Base-by-base conservation (phyloP, 1,140 invertebrate genomes). In the Asbolus verrucosus region DNA sequence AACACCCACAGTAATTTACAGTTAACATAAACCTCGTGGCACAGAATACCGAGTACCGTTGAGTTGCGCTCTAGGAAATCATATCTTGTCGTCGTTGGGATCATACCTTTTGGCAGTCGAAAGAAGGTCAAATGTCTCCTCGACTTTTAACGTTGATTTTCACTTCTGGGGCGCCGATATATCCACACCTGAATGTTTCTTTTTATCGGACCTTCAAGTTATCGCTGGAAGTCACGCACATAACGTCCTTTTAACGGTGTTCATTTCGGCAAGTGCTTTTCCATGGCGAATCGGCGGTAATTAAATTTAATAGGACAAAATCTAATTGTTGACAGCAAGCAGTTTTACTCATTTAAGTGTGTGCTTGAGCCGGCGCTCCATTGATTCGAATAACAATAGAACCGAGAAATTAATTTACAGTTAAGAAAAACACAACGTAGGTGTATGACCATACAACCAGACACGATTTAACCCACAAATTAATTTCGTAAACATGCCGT, bases 21-120 rank as follows among this genome's bases (percentile, higher is more conserved):
- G 46, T 54, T 54, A 54, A 54, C 46, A 54, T 54, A 54, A 54
- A 54, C 46, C 46, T 54, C 46, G 46, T 54, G 46, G 46, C 46
- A 54, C 46, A 54, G 46, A 54, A 54, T 54, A 54, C 19, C 4
- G 21, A 27, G 46, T 54, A 54, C 46, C 46, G 46, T 54, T 54
- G 8, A 27, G 46, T 54, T 54, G 46, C 46, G 46, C 46, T 54
- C 46, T 54, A 54, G 46, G 46, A 54, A 54, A 54, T 54, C 46
- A 27, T 54, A 50, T 50, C 43, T 50, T 21, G 43, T 50, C 43
- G 33, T 36, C 33, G 33, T n/a, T 11, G 43, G 43, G 43, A 50
- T 50, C 21, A 50, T 50, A 54, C 46, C 46, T 54, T 54, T 54
- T 54, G 46, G 46, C 21, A 13, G 46, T 27, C 46, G 19, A 27